phyloP scores from a whole-genome alignment of 2,888 invertebrate genomes.

The Drosophila formosana region DNA sequence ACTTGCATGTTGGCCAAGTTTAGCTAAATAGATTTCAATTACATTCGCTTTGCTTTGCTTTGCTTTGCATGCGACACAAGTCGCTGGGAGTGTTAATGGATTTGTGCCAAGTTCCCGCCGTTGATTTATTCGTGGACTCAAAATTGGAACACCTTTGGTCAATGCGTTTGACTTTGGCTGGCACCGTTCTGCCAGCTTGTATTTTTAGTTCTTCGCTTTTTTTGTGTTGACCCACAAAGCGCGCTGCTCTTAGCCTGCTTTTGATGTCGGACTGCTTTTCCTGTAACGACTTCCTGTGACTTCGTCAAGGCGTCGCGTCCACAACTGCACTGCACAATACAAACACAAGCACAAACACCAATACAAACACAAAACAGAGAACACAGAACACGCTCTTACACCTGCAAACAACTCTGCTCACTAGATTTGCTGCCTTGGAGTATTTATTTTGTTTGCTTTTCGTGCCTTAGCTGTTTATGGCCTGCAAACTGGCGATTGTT shows the following conservation, averaged over 20 bases:
- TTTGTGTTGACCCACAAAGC: constrained; percentile 68
- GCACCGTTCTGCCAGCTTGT: constrained; percentile 57
- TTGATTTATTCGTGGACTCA: constrained; percentile 70
- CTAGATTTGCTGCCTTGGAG: constrained; percentile 25
- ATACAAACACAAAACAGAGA: background rate
- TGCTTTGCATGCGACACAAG: constrained; percentile 63
- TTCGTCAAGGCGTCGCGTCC: constrained; percentile 20
- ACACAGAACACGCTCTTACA: background rate
- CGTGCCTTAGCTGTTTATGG: constrained; percentile 78
- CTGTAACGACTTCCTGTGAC: constrained; percentile 72
- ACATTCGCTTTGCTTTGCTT: constrained; percentile 36
- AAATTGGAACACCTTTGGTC: constrained; percentile 50
- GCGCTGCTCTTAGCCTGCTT: constrained; percentile 49
- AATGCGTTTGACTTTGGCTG: constrained; percentile 70
- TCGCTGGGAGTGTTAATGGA: constrained; percentile 70
- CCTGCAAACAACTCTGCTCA: constrained; percentile 20
- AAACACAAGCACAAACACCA: constrained; percentile 24
- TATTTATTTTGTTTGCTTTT: constrained; percentile 63
- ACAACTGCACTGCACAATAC: constrained; percentile 25
- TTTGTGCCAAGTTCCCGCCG: constrained; percentile 78
- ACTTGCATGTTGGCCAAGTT: constrained; percentile 76
- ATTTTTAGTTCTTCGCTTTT: constrained; percentile 16
- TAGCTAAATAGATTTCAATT: constrained; percentile 67
- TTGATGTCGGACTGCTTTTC: constrained; percentile 36
- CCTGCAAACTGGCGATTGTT: constrained; percentile 62